Evolutionary conservation across 2,888 invertebrate genomes (phyloP).

Genomic region (Erebia palarica): DNA sequence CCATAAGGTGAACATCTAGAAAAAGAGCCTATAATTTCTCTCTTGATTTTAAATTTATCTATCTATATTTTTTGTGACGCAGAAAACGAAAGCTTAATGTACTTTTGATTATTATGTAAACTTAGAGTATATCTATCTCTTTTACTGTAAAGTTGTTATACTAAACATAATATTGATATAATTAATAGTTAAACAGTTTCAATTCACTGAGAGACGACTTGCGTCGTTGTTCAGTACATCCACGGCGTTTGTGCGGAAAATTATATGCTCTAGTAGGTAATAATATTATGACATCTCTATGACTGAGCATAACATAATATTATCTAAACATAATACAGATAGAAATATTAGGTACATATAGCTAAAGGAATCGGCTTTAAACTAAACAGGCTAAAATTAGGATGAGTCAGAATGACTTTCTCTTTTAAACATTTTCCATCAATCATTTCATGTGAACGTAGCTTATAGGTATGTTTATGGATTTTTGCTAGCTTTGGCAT

Average conservation of each 20-base stretch:
- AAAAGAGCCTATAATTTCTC: too few species aligned
- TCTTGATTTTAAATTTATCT: too few species aligned
- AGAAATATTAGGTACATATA: background rate
- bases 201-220: too few species aligned
- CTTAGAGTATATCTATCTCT: too few species aligned
- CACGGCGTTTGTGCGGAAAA: background rate
- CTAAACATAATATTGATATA: too few species aligned
- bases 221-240: background rate
- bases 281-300: slow-evolving; percentile 1
- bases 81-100: too few species aligned
- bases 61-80: too few species aligned
- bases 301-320: background rate
- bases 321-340: background rate
- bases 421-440: background rate
- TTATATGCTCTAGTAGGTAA: background rate
- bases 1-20: too few species aligned
- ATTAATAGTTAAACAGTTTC: too few species aligned
- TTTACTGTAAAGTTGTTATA: too few species aligned
- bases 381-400: background rate
- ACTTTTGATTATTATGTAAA: too few species aligned
- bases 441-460: background rate
- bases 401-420: background rate
- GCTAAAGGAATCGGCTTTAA: background rate
- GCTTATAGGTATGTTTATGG: background rate
- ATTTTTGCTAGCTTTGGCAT: background rate